Evolutionary conservation across 2,888 invertebrate species (phyloP).

Genomic region (Dorcus hopei): DNA sequence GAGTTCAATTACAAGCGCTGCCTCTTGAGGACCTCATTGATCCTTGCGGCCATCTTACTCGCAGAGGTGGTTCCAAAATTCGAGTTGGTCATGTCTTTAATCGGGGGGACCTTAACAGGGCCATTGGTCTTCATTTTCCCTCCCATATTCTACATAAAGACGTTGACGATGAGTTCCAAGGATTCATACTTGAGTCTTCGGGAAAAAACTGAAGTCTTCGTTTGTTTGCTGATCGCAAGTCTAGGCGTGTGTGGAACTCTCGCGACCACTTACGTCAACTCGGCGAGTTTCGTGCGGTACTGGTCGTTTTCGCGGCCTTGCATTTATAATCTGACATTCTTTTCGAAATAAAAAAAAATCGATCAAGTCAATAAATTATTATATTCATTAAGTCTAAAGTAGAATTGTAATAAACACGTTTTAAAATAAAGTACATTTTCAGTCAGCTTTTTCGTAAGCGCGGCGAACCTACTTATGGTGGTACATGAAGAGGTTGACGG

Average conservation of each 20-base stretch:
- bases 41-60: slow-evolving; percentile 68
- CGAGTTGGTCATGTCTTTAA: slow-evolving; percentile 79
- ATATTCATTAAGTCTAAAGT: background rate
- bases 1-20: slow-evolving; percentile 75
- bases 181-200: background rate
- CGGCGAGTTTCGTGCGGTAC: slow-evolving; percentile 61
- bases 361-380: background rate
- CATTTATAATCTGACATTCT: slow-evolving; percentile 56
- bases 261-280: slow-evolving; percentile 68
- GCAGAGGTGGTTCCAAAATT: slow-evolving; percentile 83
- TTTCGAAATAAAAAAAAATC: slow-evolving; percentile 3
- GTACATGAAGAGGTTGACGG: slow-evolving; percentile 54
- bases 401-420: background rate
- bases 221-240: slow-evolving; percentile 56
- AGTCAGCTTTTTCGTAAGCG: background rate
- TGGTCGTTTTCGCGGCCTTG: slow-evolving; percentile 71
- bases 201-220: slow-evolving; percentile 30
- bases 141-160: slow-evolving; percentile 73
- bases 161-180: slow-evolving; percentile 43
- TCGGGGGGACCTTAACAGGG: slow-evolving; percentile 81
- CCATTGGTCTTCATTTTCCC: slow-evolving; percentile 83
- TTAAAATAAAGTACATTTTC: background rate
- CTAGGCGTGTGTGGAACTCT: slow-evolving; percentile 64
- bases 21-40: slow-evolving; percentile 65
- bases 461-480: slow-evolving; percentile 35